A percentile compares a stretch with the other conserved stretches of the same genome.
Conservation (phyloP, 2,888 invertebrate species). For the Heteromyza rotundicornis region DNA sequence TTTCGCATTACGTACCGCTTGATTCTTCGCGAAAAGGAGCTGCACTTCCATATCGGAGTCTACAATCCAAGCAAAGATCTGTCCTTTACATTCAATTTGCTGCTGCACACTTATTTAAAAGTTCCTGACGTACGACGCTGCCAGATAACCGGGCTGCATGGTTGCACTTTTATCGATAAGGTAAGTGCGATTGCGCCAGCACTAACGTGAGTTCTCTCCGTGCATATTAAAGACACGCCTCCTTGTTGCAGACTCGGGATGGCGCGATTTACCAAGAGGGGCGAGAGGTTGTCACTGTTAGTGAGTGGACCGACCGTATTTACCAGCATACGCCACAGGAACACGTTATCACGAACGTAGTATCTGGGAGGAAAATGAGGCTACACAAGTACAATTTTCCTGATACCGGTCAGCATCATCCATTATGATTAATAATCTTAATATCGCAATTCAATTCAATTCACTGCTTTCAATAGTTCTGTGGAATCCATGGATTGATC, state of each 20-base stretch:
- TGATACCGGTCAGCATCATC: slow-evolving; percentile 73
- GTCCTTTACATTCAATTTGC: slow-evolving; percentile 88
- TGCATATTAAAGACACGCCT: neutral
- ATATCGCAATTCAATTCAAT: neutral
- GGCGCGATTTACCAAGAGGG: slow-evolving; percentile 88
- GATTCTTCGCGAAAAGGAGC: slow-evolving; percentile 87
- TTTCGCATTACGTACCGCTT: slow-evolving; percentile 92
- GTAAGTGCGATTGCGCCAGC: slow-evolving; percentile 62
- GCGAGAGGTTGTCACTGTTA: slow-evolving; percentile 86
- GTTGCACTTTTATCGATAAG: slow-evolving; percentile 89
- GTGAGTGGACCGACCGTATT: slow-evolving; percentile 92
- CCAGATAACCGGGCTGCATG: slow-evolving; percentile 91
- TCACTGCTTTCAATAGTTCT: slow-evolving; percentile 69
- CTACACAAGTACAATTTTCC: slow-evolving; percentile 95
- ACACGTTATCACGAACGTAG: slow-evolving; percentile 91
- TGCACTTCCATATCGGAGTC: slow-evolving; percentile 91
- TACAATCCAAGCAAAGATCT: slow-evolving; percentile 93
- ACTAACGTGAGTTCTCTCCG: neutral
- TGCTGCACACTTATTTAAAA: slow-evolving; percentile 95
- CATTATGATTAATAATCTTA: neutral
- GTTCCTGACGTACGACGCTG: slow-evolving; percentile 92
- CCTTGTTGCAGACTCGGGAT: slow-evolving; percentile 72
- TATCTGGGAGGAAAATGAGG: slow-evolving; percentile 89
- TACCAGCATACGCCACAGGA: slow-evolving; percentile 93
- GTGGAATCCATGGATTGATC: slow-evolving; percentile 97